phyloP scores from a whole-genome alignment of 2,113 vertebrate species.

The Oenanthe melanoleuca region DNA sequence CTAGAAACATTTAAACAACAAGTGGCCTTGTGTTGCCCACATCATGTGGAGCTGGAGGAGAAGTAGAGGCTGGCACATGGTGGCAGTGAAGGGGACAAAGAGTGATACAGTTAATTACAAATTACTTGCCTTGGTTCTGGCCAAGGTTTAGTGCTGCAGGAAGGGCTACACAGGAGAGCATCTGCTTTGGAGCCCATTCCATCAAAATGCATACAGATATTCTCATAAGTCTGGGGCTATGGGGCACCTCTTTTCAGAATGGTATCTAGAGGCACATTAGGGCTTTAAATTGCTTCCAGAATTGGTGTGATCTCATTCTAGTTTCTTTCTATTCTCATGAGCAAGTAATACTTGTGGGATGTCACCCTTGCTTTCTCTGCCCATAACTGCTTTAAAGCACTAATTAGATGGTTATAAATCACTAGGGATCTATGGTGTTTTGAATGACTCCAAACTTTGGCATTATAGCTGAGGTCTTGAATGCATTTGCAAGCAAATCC shows the following conservation, averaged over 20 bases:
- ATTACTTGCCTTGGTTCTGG: neutral
- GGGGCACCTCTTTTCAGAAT: neutral
- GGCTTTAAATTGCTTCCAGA: neutral
- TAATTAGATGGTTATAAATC: neutral
- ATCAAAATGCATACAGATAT: neutral
- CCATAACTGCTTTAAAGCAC: neutral
- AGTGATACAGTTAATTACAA: neutral
- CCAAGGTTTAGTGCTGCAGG: neutral
- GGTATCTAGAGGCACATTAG: neutral
- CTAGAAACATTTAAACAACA: neutral
- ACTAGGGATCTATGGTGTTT: neutral
- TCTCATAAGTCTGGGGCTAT: neutral
- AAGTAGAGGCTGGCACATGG: neutral
- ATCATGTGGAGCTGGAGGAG: neutral
- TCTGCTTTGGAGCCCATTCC: neutral
- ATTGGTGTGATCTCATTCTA: neutral
- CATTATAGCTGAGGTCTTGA: neutral
- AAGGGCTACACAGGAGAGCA: neutral
- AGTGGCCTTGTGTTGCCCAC: neutral
- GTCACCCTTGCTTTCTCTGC: neutral
- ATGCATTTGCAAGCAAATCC: slow-evolving; percentile 3
- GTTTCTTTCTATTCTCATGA: neutral
- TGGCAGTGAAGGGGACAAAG: neutral
- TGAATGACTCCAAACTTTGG: neutral
- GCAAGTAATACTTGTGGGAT: neutral